Base-by-base conservation (phyloP, 23 tunicate species). In the Trididemnum miniatum region DNA sequence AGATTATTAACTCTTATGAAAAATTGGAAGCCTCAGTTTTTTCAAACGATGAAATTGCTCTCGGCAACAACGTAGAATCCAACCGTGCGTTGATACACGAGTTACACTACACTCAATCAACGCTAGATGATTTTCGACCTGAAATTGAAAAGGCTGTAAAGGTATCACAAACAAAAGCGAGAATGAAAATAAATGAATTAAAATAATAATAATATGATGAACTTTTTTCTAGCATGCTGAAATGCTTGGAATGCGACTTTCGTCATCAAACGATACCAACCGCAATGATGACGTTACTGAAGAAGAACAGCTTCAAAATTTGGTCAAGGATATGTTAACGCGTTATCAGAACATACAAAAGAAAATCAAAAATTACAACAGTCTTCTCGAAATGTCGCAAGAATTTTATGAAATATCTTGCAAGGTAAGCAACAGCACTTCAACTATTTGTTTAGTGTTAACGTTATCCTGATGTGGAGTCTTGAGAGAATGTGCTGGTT, bases 61-160 rank as follows among this genome's bases (percentile, higher is more conserved):
- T 90, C 20, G 96, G 86, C 0, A 85, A 66, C 1, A 69, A 76
- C 54, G 79, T 71, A 71, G 96, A 80, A 29, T 57, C 84, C 2
- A 90, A 88, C 51, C 86, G 51, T 20, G 35, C 71, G 3, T 36
- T 90, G 26, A n/a, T 39, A 29, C 72, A 34, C 22, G 60, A 74
- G 20, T 63, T 90, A 27, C 83, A 74, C 28, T 73, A 85, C n/a
- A 50, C 78, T 26, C 62, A 38, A 27, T 15, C 35, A 2, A 20
- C 80, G 1, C 89, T 90, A 20, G 84, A 90, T 35, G 87, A 83
- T 2, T 51, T 90, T 26, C 86, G 80, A 31, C 59, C 50, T 26
- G 89, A 90, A 50, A 90, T 90, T 22, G 86, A 85, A 51, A 85
- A 90, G 75, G 71, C 79, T 34, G 96, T 90, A 18, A 81, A 85